Evolutionary conservation across 2,888 invertebrate species (phyloP), one percentile per base, ranked within the genome.

Genomic region (Petrolisthes cinctipes): DNA sequence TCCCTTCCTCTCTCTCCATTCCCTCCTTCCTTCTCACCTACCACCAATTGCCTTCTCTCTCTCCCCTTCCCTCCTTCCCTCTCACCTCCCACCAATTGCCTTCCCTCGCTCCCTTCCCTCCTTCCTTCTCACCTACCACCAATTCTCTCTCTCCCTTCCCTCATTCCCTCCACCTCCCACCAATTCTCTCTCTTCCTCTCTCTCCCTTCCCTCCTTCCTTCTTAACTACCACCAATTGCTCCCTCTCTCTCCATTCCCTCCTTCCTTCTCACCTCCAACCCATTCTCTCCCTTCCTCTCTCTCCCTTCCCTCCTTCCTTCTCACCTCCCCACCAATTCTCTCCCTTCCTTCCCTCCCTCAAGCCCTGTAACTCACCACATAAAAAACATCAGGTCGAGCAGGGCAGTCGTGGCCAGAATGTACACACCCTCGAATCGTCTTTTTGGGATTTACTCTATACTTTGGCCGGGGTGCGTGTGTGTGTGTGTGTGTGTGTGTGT

Each of bases 381-480:
- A 79, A 79, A 79, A 79, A 79, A 9, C 20, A 54, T 20, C 54
- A 79, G 79, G 56, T 79, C 56, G 56, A 53, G 79, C 53, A 56
- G 56, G 54, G 79, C 79, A 79, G 79, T 79, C 79, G 79, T 79
- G 79, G 79, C 79, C 20, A 79, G 79, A 56, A 79, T 79, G 56
- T 37, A 37, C 56, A 79, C 79, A 79, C n/a, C 79, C 79, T 79
- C 17, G 79, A 54, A 79, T 56, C 51, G 54, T 79, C 56, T 79
- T 56, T 79, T 79, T 79, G 53, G 53, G n/a, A 61, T 61, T 61
- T 61, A 61, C 61, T 61, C 61, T 61, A 61, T 61, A 61, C 61
- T 61, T 61, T 61, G 17, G 61, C 51, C n/a, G 7, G 17, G n/a
- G 79, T 79, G 79, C 79, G 56, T 79, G 79, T 56, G 56, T 20